Base-by-base conservation (phyloP, 2,797 vertebrate genomes). In the Thunnus albacares region DNA sequence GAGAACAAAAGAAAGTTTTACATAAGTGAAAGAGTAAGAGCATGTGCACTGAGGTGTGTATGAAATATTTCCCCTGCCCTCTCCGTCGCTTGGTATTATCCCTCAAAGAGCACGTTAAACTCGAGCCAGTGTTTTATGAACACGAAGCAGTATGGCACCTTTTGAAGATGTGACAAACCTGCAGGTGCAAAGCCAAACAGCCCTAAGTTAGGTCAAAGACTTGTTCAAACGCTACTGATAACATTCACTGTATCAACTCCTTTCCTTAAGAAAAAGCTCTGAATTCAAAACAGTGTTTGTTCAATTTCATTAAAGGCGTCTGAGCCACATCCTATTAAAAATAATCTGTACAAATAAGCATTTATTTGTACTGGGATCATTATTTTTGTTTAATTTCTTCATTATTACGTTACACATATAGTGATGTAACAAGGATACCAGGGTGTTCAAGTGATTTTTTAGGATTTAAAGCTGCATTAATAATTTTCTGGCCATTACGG, bases 41-140 rank as follows among this genome's bases (percentile, higher is more conserved):
- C 8, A 24, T 61, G 78, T 69, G 81, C 83, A 77, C 74, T 83
- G 79, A 64, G 55, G 83, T 76, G 83, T 87, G 82, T 17, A 89
- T 88, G 84, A 88, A 91, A 81, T 71, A 87, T 89, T 77, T 81
- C 73, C 75, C 68, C 75, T 85, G 82, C 67, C 79, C 79, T 70
- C 65, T 74, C 70, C 41, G 43, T 68, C 59, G 24, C 67, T 63
- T 18, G 71, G 62, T 66, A 69, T 82, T 83, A 90, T 86, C 57
- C 65, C 18, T 86, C 83, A 90, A 73, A 84, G 71, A 80, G 66
- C 59, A 60, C 45, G 57, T 83, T 64, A 52, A 59, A 77, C 68
- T 80, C 1, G 3, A 79, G 82, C 35, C 13, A 14, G 68, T 70
- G 43, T 81, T 86, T 89, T 73, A 87, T 85, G 79, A 84, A 76